These are phyloP conservation scores for Rousettus leschenaultii DNA, from an alignment of 2,113 vertebrate species.

Conservation along the genomic window DNA sequence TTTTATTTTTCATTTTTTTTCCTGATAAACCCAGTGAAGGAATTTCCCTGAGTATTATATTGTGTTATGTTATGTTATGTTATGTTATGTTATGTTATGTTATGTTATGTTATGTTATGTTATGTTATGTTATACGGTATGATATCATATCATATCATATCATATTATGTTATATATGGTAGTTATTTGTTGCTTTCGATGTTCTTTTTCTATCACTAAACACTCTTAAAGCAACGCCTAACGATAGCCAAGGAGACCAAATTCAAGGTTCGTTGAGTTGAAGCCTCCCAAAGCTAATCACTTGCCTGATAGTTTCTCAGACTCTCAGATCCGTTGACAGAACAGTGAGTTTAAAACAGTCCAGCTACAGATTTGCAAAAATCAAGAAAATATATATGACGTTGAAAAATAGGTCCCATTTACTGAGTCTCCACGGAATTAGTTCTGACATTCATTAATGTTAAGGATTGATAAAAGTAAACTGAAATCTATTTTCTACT, in stretches of 20 bases:
- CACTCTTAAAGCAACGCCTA: neutral
- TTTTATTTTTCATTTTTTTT: neutral
- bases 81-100: too few relatives aligned
- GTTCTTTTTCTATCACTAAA: neutral
- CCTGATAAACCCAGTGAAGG: constrained; percentile 12
- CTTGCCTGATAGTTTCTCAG: neutral
- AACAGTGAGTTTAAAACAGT: neutral
- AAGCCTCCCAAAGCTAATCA: neutral
- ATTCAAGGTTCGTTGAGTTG: neutral
- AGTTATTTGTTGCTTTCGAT: neutral
- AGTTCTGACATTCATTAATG: neutral
- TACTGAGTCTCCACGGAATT: neutral
- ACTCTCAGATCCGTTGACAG: neutral
- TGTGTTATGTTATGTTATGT: neutral
- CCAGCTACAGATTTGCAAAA: neutral
- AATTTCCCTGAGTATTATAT: neutral
- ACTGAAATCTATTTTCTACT: neutral
- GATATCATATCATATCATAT: neutral
- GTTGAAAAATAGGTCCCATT: neutral
- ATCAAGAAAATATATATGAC: neutral
- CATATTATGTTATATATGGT: neutral
- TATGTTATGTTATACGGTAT: neutral
- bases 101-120: neutral
- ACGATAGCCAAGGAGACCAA: neutral
- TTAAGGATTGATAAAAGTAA: neutral